Percentiles rank a stretch among this genome's conserved stretches.
Evolutionary conservation across 2,888 invertebrate genomes (phyloP).

Genomic region (Unio delphinus): DNA sequence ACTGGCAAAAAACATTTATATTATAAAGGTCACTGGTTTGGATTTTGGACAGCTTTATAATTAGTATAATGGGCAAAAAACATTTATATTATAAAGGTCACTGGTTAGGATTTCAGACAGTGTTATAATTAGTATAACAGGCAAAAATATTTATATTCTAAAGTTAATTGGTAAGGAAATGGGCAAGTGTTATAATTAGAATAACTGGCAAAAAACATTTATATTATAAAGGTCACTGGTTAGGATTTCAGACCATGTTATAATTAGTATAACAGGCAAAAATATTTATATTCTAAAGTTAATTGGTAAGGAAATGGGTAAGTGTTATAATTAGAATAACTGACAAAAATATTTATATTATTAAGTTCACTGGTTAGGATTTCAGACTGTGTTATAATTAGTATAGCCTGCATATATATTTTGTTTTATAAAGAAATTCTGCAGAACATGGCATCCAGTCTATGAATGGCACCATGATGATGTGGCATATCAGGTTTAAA

Average conservation of each 20-base stretch:
- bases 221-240: neutral
- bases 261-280: neutral
- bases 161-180: neutral
- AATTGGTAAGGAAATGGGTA: neutral
- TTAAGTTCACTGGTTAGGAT: neutral
- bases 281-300: neutral
- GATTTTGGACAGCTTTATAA: neutral
- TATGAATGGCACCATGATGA: too few relatives aligned
- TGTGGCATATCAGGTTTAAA: too few relatives aligned
- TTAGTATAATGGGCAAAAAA: neutral
- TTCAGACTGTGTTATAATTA: neutral
- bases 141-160: neutral
- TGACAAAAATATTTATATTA: too few relatives aligned
- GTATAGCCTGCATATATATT: neutral
- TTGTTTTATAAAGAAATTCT: neutral
- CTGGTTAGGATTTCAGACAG: too few relatives aligned
- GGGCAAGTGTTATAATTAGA: neutral
- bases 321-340: neutral
- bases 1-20: neutral
- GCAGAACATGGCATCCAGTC: neutral
- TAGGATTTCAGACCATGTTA: neutral
- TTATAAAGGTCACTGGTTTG: neutral
- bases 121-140: neutral
- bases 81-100: neutral
- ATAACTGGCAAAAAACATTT: neutral